phyloP scores from a whole-genome alignment of 2,888 invertebrate species.

The Sabellastarte sp. region DNA sequence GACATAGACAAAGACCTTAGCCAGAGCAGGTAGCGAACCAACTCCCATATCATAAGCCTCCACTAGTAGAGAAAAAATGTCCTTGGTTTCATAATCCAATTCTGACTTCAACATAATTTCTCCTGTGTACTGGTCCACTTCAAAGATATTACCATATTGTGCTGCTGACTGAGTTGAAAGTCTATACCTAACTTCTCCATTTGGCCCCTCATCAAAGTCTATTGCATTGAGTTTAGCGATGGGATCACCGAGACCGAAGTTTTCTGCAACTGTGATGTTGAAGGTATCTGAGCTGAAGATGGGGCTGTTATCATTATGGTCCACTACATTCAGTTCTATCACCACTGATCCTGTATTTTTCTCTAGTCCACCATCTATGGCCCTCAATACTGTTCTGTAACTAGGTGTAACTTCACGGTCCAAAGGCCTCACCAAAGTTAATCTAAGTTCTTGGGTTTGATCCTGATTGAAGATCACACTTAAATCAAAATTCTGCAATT shows the following conservation, averaged over 20 bases:
- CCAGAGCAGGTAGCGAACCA: background rate
- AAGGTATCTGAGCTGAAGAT: slow-evolving; percentile 71
- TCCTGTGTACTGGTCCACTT: background rate
- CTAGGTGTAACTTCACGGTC: slow-evolving; percentile 65
- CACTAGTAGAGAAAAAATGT: background rate
- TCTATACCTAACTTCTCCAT: slow-evolving; percentile 23
- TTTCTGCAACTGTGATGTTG: slow-evolving; percentile 76
- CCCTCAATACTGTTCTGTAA: slow-evolving; percentile 42
- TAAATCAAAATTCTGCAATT: background rate
- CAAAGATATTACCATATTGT: background rate
- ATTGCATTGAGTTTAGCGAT: slow-evolving; percentile 44
- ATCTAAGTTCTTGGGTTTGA: slow-evolving; percentile 2
- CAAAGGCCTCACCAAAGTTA: slow-evolving; percentile 17
- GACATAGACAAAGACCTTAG: background rate
- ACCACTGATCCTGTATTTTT: slow-evolving; percentile 36
- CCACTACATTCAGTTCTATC: slow-evolving; percentile 41
- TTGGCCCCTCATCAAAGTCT: slow-evolving; percentile 43
- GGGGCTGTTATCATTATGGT: slow-evolving; percentile 53
- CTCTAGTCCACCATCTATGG: slow-evolving; percentile 47
- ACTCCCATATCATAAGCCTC: background rate
- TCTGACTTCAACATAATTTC: background rate
- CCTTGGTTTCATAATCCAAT: background rate
- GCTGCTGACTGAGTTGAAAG: background rate
- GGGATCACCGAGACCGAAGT: slow-evolving; percentile 32
- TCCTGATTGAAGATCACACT: background rate